Conservation (phyloP, 2,888 invertebrate species). For the Malacosoma neustria region DNA sequence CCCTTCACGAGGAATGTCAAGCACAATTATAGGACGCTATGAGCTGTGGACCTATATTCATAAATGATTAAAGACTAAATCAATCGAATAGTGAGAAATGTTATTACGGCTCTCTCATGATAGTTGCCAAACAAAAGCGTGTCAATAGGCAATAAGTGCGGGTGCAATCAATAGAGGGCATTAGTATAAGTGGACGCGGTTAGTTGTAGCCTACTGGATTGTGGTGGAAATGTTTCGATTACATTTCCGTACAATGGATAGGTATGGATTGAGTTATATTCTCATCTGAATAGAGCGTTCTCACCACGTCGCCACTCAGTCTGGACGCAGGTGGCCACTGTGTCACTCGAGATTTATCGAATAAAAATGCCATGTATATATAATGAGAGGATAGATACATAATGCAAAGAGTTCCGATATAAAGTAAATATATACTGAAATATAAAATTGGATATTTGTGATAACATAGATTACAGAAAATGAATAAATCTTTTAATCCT, state of each 20-base stretch:
- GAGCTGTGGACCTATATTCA: too few species aligned
- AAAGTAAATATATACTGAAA: too few species aligned
- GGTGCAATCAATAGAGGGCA: constrained; percentile 44
- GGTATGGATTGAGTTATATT: constrained; percentile 46
- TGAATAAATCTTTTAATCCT: too few species aligned
- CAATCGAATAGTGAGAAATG: too few species aligned
- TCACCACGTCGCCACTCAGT: constrained; percentile 15
- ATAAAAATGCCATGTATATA: constrained; percentile 1
- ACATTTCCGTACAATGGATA: constrained; percentile 23
- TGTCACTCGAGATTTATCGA: constrained; percentile 10
- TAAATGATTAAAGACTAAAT: too few species aligned
- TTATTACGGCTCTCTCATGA: too few species aligned
- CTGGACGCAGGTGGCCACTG: constrained; percentile 35
- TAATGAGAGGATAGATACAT: neutral
- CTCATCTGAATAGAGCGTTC: constrained; percentile 27
- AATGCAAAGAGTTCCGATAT: neutral
- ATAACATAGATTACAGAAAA: too few species aligned
- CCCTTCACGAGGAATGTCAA: too few species aligned
- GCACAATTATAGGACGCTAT: too few species aligned
- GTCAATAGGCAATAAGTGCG: constrained; percentile 37
- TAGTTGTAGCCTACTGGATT: constrained; percentile 40
- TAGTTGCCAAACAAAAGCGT: constrained; percentile 28
- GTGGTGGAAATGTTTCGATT: constrained; percentile 38
- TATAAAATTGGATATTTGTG: too few species aligned
- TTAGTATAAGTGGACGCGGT: constrained; percentile 46